Conservation (phyloP, 2,797 vertebrate genomes). For the Hypotaenidia philippensis region DNA sequence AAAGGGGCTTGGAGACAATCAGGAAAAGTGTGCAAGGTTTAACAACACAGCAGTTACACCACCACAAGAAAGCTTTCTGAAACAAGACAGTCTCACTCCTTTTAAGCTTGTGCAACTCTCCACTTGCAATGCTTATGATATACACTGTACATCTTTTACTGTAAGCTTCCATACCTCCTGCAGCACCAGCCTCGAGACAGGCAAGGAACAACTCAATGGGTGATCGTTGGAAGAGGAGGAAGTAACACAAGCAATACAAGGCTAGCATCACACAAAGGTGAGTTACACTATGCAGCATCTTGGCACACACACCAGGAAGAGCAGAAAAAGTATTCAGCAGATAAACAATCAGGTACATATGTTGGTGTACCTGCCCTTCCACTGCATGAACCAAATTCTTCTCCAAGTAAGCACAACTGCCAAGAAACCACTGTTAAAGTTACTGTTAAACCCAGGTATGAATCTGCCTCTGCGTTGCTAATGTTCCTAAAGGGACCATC, state of each 20-base stretch:
- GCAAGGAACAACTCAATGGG: background rate
- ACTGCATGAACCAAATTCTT: background rate
- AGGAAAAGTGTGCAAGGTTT: background rate
- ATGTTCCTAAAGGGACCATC: background rate
- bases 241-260: background rate
- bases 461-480: background rate
- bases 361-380: fast-evolving
- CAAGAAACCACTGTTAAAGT: background rate
- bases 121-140: background rate
- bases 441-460: background rate
- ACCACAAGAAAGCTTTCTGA: background rate
- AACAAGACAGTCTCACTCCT: background rate
- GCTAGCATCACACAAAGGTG: background rate
- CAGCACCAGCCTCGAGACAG: background rate
- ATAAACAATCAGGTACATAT: background rate
- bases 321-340: background rate
- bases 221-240: background rate
- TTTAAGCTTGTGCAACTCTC: background rate
- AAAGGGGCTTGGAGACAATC: background rate
- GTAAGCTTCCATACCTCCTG: background rate
- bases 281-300: background rate
- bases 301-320: background rate
- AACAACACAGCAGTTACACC: background rate
- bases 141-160: background rate
- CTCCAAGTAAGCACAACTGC: background rate